Base-by-base conservation (phyloP, 2,113 vertebrate species). In the Chionomys nivalis region DNA sequence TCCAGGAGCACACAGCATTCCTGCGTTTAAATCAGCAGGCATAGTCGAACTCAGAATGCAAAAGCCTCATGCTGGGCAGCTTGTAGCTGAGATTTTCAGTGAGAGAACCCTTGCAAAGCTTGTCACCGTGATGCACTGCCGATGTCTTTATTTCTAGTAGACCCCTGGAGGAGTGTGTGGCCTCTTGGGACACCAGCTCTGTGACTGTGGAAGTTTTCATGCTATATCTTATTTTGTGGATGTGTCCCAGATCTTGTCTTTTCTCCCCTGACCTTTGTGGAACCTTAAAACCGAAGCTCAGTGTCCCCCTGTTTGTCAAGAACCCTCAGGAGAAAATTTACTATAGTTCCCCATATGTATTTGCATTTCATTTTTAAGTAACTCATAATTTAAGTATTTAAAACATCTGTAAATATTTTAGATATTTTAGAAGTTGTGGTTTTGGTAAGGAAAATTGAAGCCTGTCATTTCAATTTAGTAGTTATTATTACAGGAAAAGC, bases 331-430 rank as follows among this genome's bases (percentile, higher is more conserved):
- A 19, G 31, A 72, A 93, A 63, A 36, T 8, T 70, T 33, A 26
- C 39, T 90, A 5, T 2, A 77, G 12, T 78, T 10, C 11, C 75
- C 72, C 23, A 52, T 13, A 72, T 2, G 5, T 89, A 36, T 66
- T 61, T 68, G 66, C 0, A 6, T 66, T 90, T 39, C 2, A 42
- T 17, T 47, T 66, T 73, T 44, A 44, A 90, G 83, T 44, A 95
- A 76, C 12, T 11, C 1, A n/a, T 28, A 44, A 58, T 77, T 92
- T 82, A 93, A 52, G 8, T n/a, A 44, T 93, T 44, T 83, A 89
- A 95, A 87, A 73, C 2, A 79, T 81, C 10, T 93, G 4, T 93
- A 81, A 92, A 91, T 49, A 55, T 65, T 90, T 91, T 76, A 77
- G 52, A 91, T 49, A 55, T 65, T 90, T 91, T 76, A 77, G 52